Evolutionary conservation across 1,140 invertebrate genomes (phyloP).

Genomic region (Zeugodacus cucurbitae): DNA sequence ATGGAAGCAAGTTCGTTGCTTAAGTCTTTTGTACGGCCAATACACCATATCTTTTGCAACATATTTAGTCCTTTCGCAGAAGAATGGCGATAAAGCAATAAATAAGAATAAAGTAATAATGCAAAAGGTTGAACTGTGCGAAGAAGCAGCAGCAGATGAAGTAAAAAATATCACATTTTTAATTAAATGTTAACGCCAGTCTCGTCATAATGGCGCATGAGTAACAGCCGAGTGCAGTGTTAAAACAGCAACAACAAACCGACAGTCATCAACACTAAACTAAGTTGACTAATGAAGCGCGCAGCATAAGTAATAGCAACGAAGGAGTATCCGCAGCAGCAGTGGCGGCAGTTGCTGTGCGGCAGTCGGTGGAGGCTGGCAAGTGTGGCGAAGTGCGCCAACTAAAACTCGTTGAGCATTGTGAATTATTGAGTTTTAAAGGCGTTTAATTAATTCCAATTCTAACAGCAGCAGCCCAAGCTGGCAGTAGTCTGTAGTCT

Average conservation of each 20-base stretch:
- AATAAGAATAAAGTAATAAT: slow-evolving; percentile 5
- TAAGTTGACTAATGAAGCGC: slow-evolving; percentile 12
- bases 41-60: neutral
- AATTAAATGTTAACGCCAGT: slow-evolving; percentile 45
- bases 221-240: neutral
- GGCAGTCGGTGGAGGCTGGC: neutral
- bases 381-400: slow-evolving; percentile 15
- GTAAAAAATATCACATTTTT: slow-evolving; percentile 40
- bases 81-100: neutral
- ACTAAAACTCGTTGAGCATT: slow-evolving; percentile 34
- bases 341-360: neutral
- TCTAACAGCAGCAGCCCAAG: slow-evolving; percentile 39
- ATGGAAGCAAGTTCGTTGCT: slow-evolving; percentile 25
- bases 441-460: slow-evolving; percentile 46
- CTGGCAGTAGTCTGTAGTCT: neutral
- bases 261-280: neutral
- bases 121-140: neutral
- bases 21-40: slow-evolving; percentile 39
- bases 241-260: neutral
- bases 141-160: neutral
- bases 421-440: slow-evolving; percentile 45
- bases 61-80: slow-evolving; percentile 10
- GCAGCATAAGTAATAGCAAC: neutral
- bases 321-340: neutral
- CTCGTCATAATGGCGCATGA: neutral